Conservation (phyloP, 2,888 invertebrate species). For the Scelioninae gen. 2 region DNA sequence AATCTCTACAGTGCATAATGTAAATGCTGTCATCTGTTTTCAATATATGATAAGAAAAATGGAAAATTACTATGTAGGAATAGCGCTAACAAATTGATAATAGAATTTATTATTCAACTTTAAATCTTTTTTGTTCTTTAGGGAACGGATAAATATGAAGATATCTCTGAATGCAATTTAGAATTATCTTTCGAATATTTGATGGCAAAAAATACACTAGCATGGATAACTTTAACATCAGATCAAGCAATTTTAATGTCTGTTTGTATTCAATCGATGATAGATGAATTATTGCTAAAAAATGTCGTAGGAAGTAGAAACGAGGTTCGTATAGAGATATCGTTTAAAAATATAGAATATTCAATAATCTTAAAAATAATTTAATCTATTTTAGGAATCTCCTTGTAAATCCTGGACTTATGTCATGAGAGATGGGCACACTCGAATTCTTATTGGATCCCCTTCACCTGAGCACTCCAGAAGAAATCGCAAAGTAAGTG, state of each 20-base stretch:
- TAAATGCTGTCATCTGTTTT: slow-evolving; percentile 73
- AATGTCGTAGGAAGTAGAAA: slow-evolving; percentile 79
- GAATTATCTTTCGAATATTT: slow-evolving; percentile 97
- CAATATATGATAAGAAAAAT: slow-evolving; percentile 4
- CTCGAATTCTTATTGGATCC: slow-evolving; percentile 79
- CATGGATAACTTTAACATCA: slow-evolving; percentile 95
- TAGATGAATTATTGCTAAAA: slow-evolving; percentile 91
- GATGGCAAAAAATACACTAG: slow-evolving; percentile 91
- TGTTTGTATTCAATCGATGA: slow-evolving; percentile 95
- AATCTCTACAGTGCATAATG: slow-evolving; percentile 89
- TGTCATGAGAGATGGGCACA: slow-evolving; percentile 85
- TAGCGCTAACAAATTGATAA: too few relatives aligned
- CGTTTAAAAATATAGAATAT: too few relatives aligned
- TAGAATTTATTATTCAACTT: background rate
- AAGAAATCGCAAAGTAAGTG: slow-evolving; percentile 63
- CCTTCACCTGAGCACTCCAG: slow-evolving; percentile 78
- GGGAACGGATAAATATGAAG: slow-evolving; percentile 67
- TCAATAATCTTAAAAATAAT: too few relatives aligned
- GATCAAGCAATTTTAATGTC: slow-evolving; percentile 97
- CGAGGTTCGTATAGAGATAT: slow-evolving; percentile 64
- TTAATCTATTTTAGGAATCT: too few relatives aligned
- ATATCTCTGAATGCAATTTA: slow-evolving; percentile 74
- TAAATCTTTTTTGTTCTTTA: slow-evolving; percentile 56
- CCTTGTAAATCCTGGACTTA: slow-evolving; percentile 80
- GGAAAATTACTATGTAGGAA: too few relatives aligned